Conservation (phyloP, 2,113 vertebrate genomes). For the Ia io region DNA sequence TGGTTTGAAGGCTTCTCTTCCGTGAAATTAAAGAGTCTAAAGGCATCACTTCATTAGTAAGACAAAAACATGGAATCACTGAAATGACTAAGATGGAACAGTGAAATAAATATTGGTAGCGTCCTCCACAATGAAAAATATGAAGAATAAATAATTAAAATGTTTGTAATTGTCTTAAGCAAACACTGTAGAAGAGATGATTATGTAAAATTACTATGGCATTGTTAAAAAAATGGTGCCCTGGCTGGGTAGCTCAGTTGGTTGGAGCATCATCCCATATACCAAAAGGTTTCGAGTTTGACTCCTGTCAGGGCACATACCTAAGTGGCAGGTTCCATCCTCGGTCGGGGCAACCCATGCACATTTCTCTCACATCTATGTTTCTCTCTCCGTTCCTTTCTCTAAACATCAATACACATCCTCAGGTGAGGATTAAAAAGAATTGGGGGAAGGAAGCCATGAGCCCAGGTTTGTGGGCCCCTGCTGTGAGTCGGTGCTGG, state of each 20-base stretch:
- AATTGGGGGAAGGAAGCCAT: neutral
- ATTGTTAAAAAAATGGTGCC: neutral
- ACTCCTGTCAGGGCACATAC: neutral
- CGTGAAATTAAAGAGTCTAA: neutral
- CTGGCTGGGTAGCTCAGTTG: neutral
- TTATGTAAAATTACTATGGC: neutral
- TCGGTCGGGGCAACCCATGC: neutral
- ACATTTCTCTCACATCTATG: neutral
- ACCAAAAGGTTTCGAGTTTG: neutral
- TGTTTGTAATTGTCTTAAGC: neutral
- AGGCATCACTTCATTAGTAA: neutral
- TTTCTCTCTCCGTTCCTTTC: neutral
- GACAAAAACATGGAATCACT: neutral
- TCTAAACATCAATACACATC: neutral
- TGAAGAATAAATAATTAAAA: neutral
- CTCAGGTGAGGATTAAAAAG: neutral
- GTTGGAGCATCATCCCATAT: neutral
- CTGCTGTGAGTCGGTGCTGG: accelerated
- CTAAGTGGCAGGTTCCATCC: neutral
- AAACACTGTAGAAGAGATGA: neutral
- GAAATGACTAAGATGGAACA: neutral
- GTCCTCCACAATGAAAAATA: neutral
- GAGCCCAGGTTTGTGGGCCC: neutral
- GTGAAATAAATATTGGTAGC: neutral
- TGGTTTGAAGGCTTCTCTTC: neutral